Evolutionary conservation across 2,113 vertebrate species (phyloP).

Genomic region (Phodopus roborovskii): DNA sequence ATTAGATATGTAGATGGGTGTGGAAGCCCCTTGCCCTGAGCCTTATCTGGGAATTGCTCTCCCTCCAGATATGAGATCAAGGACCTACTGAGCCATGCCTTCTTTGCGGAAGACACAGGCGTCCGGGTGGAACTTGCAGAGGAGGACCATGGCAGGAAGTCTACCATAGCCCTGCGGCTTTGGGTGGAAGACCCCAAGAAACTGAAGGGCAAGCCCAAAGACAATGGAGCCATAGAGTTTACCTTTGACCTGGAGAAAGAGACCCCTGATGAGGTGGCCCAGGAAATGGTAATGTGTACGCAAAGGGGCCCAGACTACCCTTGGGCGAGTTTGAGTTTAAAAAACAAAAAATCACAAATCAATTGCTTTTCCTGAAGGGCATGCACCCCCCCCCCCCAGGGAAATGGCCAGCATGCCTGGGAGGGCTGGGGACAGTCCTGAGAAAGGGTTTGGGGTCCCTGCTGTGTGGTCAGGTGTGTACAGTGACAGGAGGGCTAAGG

Average conservation of each 20-base stretch:
- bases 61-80: constrained; percentile 95
- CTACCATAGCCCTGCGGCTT: constrained; percentile 95
- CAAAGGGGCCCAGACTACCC: background rate
- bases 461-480: background rate
- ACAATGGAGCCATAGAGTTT: constrained; percentile 98
- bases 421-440: background rate
- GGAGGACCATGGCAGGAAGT: constrained; percentile 96
- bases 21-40: background rate
- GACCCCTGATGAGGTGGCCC: constrained; percentile 96
- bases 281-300: constrained; percentile 95
- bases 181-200: constrained; percentile 99
- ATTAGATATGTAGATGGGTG: background rate
- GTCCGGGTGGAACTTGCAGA: constrained; percentile 98
- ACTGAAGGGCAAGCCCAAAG: constrained; percentile 98
- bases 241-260: constrained; percentile 96
- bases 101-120: constrained; percentile 99
- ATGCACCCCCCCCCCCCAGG: fast-evolving
- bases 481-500: background rate
- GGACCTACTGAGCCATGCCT: constrained; percentile 97
- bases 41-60: background rate
- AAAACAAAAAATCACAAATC: background rate
- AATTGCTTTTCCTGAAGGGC: background rate
- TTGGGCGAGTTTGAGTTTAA: background rate
- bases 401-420: background rate
- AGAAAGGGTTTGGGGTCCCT: background rate